Evolutionary conservation across 2,113 vertebrate species (phyloP), one percentile per base, ranked within the genome.

Genomic region (Pao palembangensis): DNA sequence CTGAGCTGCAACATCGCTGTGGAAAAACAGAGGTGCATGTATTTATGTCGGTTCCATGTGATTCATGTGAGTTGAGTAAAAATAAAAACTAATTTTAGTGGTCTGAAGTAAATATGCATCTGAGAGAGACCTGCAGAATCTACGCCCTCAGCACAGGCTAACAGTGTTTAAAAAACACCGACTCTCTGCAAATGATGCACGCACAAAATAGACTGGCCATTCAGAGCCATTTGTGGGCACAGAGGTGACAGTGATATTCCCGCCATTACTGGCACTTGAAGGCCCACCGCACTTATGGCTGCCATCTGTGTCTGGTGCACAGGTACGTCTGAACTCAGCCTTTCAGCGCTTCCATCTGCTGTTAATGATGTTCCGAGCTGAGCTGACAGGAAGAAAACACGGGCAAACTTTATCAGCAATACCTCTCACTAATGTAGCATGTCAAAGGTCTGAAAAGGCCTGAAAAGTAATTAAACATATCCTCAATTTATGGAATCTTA

Each of bases 171-270:
- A 68, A 74, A 74, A 85, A 63, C 49, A 17, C 55, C 67, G 66
- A 59, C 66, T 81, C 64, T 75, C 79, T 60, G 66, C 71, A 81
- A 81, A 84, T 67, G 62, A 84, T 75, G 46, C 52, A 64, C 57
- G 73, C 58, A 66, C 54, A 61, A 67, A 77, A 58, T 65, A 78
- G 60, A 81, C 71, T 76, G 74, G 67, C 63, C 69, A 69, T 72
- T 69, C 67, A 64, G 61, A 69, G 12, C 28, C 55, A 23, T 67
- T 74, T 58, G 49, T 69, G 64, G 68, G 77, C 74, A 79, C 55
- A 65, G 70, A 68, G 20, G 19, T 50, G 48, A 19, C 10, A 12
- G 19, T 50, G 76, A 79, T 78, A 69, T 67, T 59, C 41, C 28
- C 47, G 66, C 61, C 51, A 72, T 67, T 10, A 41, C 69, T 61